These are phyloP conservation scores for Drosophila bocqueti DNA, from an alignment of 1,140 invertebrate species.

Conservation along the genomic window DNA sequence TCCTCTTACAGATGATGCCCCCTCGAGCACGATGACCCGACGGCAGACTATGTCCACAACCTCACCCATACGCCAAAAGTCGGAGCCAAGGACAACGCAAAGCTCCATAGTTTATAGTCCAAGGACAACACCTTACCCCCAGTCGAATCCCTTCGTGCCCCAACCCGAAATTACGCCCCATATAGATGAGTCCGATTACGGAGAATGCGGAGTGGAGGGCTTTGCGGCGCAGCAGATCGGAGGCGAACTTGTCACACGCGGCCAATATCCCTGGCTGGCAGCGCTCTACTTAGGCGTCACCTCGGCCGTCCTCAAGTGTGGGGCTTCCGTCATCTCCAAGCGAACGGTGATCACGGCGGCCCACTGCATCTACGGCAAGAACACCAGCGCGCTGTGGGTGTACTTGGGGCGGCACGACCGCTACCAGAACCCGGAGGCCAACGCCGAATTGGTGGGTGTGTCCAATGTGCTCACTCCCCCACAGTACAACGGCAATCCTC, in stretches of 20 bases:
- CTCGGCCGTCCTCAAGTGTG: conserved; percentile 5
- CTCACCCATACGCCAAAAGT: background rate
- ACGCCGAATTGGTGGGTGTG: conserved; percentile 7
- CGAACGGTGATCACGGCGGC: conserved; percentile 24
- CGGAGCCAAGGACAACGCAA: background rate
- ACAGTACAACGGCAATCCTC: conserved; percentile 3
- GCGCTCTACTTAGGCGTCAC: conserved; percentile 2
- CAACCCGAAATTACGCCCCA: background rate
- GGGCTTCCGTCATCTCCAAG: conserved; percentile 19
- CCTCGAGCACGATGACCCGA: conserved; percentile 50
- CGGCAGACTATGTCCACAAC: conserved; percentile 24
- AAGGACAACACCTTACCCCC: background rate
- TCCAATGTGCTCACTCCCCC: background rate
- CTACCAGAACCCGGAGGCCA: conserved; percentile 5
- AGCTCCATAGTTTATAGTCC: background rate
- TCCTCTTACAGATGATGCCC: conserved; percentile 34
- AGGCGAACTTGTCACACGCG: conserved; percentile 86
- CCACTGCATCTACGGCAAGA: conserved; percentile 12
- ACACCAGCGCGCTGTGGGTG: conserved; percentile 1
- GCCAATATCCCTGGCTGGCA: conserved; percentile 86
- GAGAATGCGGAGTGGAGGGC: conserved; percentile 59
- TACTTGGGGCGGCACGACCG: conserved; percentile 25
- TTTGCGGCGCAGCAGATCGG: conserved; percentile 83
- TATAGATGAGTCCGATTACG: background rate
- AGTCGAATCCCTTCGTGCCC: conserved; percentile 48